Base-by-base conservation (phyloP, 2,113 vertebrate species). In the Taurulus bubalis region DNA sequence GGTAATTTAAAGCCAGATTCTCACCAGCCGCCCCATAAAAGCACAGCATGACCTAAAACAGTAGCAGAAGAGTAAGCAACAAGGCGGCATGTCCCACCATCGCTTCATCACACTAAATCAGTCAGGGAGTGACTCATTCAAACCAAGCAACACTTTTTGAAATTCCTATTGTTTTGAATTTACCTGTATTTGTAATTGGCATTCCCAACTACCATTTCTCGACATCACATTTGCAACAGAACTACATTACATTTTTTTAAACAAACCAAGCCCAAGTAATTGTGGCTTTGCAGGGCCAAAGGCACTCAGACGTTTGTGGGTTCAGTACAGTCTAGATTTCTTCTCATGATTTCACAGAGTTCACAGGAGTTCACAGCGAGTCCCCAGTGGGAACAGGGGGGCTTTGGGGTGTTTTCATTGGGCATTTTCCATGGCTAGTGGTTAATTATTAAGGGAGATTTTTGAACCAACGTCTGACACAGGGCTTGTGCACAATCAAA, bases 371-470 rank as follows among this genome's bases (percentile, higher is more conserved):
- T 94, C 92, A 93, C 77, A 47, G 75, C 45, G 30, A 83, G 89
- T 94, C 85, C 86, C 92, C 87, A 78, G 69, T 72, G 85, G 87
- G 85, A 89, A 85, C 42, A 6, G 56, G 56, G 60, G 77, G 71
- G 88, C 64, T 32, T 86, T 65, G 24, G 3, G 88, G 86, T 92
- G 91, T 93, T 93, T 93, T 90, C 66, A 49, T 92, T 91, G 85
- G 84, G 89, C 79, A 87, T 85, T 87, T 94, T 95, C 91, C 92
- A 92, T 89, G 85, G 76, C 64, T 79, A 93, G 93, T 86, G 91
- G 91, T 95, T 94, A 88, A 90, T 91, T 93, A 89, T 94, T 93
- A 89, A 83, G 84, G 89, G 90, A 89, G 89, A 92, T 84, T 89
- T 58, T 92, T 88, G 87, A 93, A 91, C 90, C 90, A 90, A 71